Evolutionary conservation across 2,888 invertebrate species (phyloP).

Genomic region (Ormyrus pomaceus): DNA sequence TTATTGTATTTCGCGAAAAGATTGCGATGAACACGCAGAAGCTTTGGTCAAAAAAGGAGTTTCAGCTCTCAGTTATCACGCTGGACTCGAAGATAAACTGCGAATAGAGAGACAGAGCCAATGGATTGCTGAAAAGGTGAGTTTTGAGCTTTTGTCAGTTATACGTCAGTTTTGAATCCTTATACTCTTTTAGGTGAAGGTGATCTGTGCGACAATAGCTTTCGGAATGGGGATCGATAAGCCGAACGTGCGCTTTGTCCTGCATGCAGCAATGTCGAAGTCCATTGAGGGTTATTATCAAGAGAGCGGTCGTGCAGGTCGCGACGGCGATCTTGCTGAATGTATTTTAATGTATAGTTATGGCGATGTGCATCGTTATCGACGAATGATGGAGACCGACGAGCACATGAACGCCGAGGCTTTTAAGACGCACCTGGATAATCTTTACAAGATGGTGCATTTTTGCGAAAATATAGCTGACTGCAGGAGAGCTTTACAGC

Average conservation of each 20-base stretch:
- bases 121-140: constrained; percentile 89
- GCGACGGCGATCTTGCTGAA: constrained; percentile 90
- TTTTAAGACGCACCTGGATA: constrained; percentile 88
- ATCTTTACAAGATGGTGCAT: constrained; percentile 91
- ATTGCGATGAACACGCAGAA: constrained; percentile 87
- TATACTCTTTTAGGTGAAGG: constrained; percentile 71
- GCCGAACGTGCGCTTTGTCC: constrained; percentile 95
- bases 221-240: constrained; percentile 99
- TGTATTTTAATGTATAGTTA: constrained; percentile 95
- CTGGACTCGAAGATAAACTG: constrained; percentile 85
- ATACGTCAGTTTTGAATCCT: neutral
- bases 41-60: constrained; percentile 81
- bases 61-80: constrained; percentile 91
- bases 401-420: constrained; percentile 79
- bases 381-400: constrained; percentile 82
- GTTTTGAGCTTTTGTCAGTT: neutral
- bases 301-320: constrained; percentile 97
- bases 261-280: constrained; percentile 95
- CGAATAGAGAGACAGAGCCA: constrained; percentile 86
- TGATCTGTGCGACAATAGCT: constrained; percentile 97
- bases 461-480: constrained; percentile 96
- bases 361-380: constrained; percentile 84
- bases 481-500: constrained; percentile 91
- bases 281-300: constrained; percentile 98
- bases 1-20: constrained; percentile 94